These are phyloP conservation scores for Crotalus horridus DNA, from an alignment of 2,113 vertebrate genomes.

Conservation along the genomic window DNA sequence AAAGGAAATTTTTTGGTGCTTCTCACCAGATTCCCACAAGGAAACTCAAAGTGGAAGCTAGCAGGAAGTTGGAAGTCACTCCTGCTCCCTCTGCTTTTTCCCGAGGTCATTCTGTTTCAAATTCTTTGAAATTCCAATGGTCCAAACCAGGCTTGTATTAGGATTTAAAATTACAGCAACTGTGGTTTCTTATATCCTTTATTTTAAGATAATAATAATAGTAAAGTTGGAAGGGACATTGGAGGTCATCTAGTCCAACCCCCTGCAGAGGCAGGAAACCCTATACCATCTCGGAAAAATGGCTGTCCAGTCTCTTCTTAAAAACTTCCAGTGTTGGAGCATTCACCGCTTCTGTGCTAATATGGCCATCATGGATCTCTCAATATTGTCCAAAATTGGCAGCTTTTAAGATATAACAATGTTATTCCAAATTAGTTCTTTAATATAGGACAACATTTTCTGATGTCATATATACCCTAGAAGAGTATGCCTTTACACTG, in stretches of 20 bases:
- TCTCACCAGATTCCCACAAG: not conserved
- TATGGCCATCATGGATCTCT: not conserved
- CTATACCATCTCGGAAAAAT: too few relatives aligned
- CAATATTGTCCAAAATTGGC: not conserved
- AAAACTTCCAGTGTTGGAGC: too few relatives aligned
- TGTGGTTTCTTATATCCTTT: not conserved
- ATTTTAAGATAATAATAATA: not conserved
- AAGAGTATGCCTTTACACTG: not conserved
- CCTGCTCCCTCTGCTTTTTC: not conserved
- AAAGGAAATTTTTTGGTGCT: not conserved
- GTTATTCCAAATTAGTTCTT: not conserved
- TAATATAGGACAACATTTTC: not conserved
- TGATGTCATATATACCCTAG: too few relatives aligned
- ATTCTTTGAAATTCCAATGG: not conserved
- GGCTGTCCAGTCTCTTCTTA: too few relatives aligned
- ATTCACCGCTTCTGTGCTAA: too few relatives aligned
- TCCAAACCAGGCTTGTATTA: not conserved
- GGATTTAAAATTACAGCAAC: not conserved
- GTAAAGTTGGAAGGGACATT: too few relatives aligned
- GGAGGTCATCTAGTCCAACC: too few relatives aligned
- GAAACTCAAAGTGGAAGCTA: not conserved
- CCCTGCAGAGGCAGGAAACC: too few relatives aligned
- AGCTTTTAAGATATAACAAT: not conserved
- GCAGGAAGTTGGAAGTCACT: not conserved
- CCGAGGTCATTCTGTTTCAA: not conserved